Evolutionary conservation across 2,113 vertebrate genomes (phyloP), one percentile per base, ranked within the genome.

Genomic region (Peucedramus taeniatus): DNA sequence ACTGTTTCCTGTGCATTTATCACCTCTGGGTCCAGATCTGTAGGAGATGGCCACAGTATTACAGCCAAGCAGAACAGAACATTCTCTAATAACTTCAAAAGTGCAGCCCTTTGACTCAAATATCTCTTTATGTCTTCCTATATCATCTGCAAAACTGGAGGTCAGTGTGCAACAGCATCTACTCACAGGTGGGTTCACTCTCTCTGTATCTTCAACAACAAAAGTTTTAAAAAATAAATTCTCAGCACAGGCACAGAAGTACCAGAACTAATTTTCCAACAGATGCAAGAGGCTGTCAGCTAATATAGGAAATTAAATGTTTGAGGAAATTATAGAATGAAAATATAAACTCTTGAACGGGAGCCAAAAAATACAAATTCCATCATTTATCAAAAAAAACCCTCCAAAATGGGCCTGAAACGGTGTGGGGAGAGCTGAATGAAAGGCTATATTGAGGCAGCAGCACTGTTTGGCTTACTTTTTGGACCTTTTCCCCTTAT

Each of bases 401-500:
- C 6, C 19, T 83, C 53, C 64, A 95, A 90, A 97, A 90, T 83
- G 79, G 91, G 56, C 60, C 82, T 92, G 51, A 88, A 95, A 94
- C 0, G 1, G 49, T 88, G 69, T 71, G 83, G 76, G 65, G 93
- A 96, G 1, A 33, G 80, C 92, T 90, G 94, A 97, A 96, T 97
- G 96, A 97, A 97, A 97, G 96, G 83, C 92, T 89, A 96, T 95
- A 97, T 97, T 97, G 96, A 97, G 64, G 94, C 93, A 68, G 92
- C 76, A 92, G 85, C 76, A 71, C 90, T 96, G 93, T 97, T 96
- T 97, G 92, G 72, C 80, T 96, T 97, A 93, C 50, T 96, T 96
- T 78, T 96, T 97, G 96, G 96, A 96, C 47, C 69, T 90, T 96
- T 96, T 97, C 96, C 96, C 96, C 91, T 95, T 96, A 97, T 96